phyloP scores from a whole-genome alignment of 1,140 invertebrate species.

The Penaeus japonicus region DNA sequence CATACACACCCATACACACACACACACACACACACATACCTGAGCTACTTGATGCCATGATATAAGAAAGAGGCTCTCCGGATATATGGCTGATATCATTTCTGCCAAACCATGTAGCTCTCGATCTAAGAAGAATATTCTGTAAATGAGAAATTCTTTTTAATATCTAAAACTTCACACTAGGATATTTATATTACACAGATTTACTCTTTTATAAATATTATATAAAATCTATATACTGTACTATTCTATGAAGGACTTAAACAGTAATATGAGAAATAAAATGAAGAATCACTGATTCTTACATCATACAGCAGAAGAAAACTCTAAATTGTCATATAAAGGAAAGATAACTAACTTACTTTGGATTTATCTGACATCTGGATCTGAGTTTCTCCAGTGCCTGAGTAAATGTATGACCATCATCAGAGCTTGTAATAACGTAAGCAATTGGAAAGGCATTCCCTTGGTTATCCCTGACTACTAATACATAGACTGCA shows the following conservation, averaged over 20 bases:
- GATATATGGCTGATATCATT: conserved; percentile 4
- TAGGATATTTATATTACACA: neutral
- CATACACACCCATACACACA: no score
- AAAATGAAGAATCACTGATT: neutral
- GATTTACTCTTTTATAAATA: neutral
- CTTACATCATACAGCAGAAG: neutral
- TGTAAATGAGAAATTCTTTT: neutral
- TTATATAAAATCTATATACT: neutral
- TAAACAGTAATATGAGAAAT: neutral
- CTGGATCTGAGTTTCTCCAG: conserved; percentile 1
- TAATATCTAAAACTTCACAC: neutral
- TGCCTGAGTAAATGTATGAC: neutral
- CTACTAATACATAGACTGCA: conserved; percentile 34
- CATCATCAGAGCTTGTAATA: conserved; percentile 17
- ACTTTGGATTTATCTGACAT: conserved; percentile 11
- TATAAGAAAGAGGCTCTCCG: neutral
- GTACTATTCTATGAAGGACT: neutral
- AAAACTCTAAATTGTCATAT: neutral
- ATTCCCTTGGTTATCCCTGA: neutral
- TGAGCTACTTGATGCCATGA: conserved; percentile 23
- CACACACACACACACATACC: neutral
- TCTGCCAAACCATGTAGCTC: conserved; percentile 10
- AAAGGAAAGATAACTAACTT: neutral
- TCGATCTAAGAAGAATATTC: conserved; percentile 28
- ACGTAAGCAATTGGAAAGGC: conserved; percentile 14